phyloP scores from a whole-genome alignment of 2,888 invertebrate genomes.

The Diarsia dahlii region DNA sequence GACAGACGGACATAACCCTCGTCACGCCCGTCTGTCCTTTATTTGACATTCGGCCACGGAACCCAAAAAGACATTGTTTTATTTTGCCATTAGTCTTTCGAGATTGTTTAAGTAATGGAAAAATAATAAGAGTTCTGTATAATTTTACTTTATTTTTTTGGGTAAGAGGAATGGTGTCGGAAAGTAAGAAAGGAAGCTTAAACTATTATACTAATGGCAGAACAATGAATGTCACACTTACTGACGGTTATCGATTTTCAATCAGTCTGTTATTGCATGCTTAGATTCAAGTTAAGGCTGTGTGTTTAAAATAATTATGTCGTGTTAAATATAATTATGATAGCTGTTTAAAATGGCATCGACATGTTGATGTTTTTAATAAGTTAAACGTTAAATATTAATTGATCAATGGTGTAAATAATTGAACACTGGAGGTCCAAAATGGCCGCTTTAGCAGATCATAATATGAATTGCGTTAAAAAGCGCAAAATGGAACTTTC shows the following conservation, averaged over 20 bases:
- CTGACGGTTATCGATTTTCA: background rate
- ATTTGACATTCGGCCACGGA: background rate
- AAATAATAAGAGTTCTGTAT: slow-evolving; percentile 27
- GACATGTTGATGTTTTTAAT: background rate
- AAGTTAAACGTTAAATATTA: background rate
- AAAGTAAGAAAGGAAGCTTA: background rate
- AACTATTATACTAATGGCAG: background rate
- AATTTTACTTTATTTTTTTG: slow-evolving; percentile 4
- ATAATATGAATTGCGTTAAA: too few relatives aligned
- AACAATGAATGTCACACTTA: background rate
- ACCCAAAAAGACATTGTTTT: background rate
- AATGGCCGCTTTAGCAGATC: too few relatives aligned
- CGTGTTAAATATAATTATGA: too few relatives aligned
- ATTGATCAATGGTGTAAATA: background rate
- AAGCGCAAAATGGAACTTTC: too few relatives aligned
- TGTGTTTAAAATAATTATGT: too few relatives aligned
- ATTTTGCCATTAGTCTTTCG: slow-evolving; percentile 23
- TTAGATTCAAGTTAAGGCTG: too few relatives aligned
- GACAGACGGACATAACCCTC: background rate
- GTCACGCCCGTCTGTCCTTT: background rate
- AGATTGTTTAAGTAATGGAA: background rate
- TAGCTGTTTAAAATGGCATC: background rate
- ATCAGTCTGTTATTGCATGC: background rate
- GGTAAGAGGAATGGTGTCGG: background rate
- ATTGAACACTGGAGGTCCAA: too few relatives aligned